phyloP scores from a whole-genome alignment of 2,113 vertebrate species.

The Brachyhypopomus occidentalis region DNA sequence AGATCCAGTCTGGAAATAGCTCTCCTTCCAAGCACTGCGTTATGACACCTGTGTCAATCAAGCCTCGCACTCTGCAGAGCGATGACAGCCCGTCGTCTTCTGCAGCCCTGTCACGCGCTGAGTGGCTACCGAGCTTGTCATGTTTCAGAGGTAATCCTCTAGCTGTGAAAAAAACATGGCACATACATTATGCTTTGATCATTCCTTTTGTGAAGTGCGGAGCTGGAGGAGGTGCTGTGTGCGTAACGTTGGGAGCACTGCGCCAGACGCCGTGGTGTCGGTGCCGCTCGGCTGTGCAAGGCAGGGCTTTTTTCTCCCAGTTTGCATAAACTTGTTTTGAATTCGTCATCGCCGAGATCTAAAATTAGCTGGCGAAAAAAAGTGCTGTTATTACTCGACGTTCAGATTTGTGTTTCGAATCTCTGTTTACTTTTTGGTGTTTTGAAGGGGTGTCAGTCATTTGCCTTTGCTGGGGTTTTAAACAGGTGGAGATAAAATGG shows the following conservation, averaged over 20 bases:
- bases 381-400: neutral
- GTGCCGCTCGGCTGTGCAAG: neutral
- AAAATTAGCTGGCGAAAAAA: neutral
- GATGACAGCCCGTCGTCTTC: constrained; percentile 37
- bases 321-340: neutral
- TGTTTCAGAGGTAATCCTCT: constrained; percentile 21
- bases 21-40: constrained; percentile 10
- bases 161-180: neutral
- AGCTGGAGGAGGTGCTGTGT: neutral
- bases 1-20: neutral
- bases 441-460: neutral
- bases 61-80: neutral
- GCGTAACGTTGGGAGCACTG: neutral
- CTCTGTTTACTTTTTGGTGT: neutral
- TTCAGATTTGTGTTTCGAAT: neutral
- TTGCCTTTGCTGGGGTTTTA: neutral
- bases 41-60: constrained; percentile 36
- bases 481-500: neutral
- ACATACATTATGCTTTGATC: constrained; percentile 21
- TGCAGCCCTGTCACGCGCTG: constrained; percentile 27
- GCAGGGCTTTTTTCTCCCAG: neutral
- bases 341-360: neutral
- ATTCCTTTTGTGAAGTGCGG: constrained; percentile 6
- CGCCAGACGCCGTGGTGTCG: neutral
- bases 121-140: constrained; percentile 27